Evolutionary conservation across 1,140 invertebrate species (phyloP), one percentile per base, ranked within the genome.

Genomic region (Trichomalopsis sarcophagae): DNA sequence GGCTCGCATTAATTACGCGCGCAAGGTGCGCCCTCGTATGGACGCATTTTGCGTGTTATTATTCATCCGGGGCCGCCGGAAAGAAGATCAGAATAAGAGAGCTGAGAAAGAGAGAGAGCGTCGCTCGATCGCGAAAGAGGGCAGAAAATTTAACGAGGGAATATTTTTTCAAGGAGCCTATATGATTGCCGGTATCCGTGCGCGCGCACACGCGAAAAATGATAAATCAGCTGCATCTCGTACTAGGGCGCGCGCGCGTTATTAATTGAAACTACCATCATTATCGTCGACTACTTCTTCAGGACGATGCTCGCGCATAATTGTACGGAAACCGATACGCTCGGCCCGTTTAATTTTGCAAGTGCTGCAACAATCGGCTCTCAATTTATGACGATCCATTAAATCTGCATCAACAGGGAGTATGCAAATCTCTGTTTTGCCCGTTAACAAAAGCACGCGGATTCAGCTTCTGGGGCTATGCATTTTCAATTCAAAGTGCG

Each of bases 1-100:
- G 27, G 9, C 55, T 76, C 74, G 74, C 82, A 83, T 83, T 83
- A 86, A 80, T 78, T 81, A 86, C 80, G 74, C 73, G 75, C 55
- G 75, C 62, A 33, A 40, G 47, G 50, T 68, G 82, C n/a, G 55
- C 66, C 77, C 81, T 71, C 68, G 36, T 30, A 44, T 44, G 21
- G 71, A 82, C 23, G 80, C 50, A 82, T 69, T 83, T 69, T n/a
- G 40, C 82, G 55, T 6, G 62, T 84, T 84, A 84, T 84, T 84
- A 84, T 78, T 84, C 82, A 84, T 84, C 82, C 75, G 13, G 69
- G 3, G 69, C 40, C 55, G 55, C 23, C 50, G 17, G 33, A 71
- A 78, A 40, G 76, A 27, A 44, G 17, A 30, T 71, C 21, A 55
- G 36, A 77, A 55, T 36, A 36, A 36, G 33, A 27, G 27, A 27